Conservation (phyloP, 2,888 invertebrate genomes). For the Lithosia quadra region DNA sequence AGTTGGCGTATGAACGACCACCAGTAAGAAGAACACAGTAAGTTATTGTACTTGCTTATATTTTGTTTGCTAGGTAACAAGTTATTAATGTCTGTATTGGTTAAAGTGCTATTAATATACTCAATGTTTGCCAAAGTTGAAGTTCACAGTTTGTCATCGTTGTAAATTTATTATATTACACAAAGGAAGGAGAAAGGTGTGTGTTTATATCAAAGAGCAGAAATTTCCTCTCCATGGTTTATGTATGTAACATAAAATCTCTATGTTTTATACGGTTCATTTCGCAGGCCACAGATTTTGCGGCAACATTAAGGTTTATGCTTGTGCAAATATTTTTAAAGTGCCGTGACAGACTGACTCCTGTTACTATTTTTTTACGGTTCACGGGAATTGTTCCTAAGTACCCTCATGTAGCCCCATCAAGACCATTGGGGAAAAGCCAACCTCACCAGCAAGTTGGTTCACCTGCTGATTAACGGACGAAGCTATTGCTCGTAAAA, state of each 20-base stretch:
- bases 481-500: no score
- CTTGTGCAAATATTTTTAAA: neutral
- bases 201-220: neutral
- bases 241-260: neutral
- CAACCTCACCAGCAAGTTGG: no score
- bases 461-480: no score
- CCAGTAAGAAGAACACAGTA: slow-evolving; percentile 35
- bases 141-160: slow-evolving; percentile 20
- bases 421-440: no score
- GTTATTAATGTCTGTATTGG: slow-evolving; percentile 31
- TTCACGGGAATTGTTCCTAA: no score
- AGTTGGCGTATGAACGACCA: slow-evolving; percentile 48
- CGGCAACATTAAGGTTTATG: neutral
- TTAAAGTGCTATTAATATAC: slow-evolving; percentile 26
- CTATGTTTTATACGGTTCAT: slow-evolving; percentile 1
- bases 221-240: no score
- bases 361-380: no score
- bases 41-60: slow-evolving; percentile 45
- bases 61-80: slow-evolving; percentile 28
- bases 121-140: slow-evolving; percentile 18
- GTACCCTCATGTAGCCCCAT: no score
- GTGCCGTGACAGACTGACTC: no score
- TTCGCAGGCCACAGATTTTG: neutral
- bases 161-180: neutral
- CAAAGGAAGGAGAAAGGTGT: neutral